Evolutionary conservation across 2,888 invertebrate species (phyloP).

Genomic region (Diadegma fenestrale): DNA sequence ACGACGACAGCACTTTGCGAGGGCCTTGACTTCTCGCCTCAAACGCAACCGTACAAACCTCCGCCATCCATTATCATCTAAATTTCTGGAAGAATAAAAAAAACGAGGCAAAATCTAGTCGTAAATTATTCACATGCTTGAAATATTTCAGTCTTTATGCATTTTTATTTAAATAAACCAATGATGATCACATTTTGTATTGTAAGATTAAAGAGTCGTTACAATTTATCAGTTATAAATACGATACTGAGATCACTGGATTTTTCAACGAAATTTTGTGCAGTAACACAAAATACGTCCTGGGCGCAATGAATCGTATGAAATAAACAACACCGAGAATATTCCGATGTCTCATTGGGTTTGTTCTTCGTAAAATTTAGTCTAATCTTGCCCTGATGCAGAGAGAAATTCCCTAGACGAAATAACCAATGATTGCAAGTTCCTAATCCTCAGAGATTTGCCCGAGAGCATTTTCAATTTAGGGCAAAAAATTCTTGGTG

Average conservation of each 20-base stretch:
- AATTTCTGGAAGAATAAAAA: constrained; percentile 32
- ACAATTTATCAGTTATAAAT: constrained; percentile 58
- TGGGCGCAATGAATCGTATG: constrained; percentile 8
- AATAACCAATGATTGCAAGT: background rate
- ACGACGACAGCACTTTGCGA: constrained; percentile 59
- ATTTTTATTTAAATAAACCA: constrained; percentile 70
- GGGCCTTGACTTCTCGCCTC: constrained; percentile 29
- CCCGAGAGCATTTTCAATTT: background rate
- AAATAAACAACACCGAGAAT: background rate
- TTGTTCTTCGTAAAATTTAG: background rate
- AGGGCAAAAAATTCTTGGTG: background rate
- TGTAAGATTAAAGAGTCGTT: constrained; percentile 66
- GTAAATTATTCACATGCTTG: background rate
- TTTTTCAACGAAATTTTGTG: constrained; percentile 16
- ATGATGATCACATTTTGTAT: constrained; percentile 67
- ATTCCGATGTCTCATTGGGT: background rate
- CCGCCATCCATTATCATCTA: constrained; percentile 71
- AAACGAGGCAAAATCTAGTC: background rate
- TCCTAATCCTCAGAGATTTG: background rate
- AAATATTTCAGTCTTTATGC: constrained; percentile 69
- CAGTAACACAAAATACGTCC: constrained; percentile 13
- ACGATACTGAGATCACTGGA: constrained; percentile 60
- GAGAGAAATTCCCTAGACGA: background rate
- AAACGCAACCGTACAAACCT: constrained; percentile 49
- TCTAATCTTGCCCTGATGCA: background rate